Evolutionary conservation across 2,888 invertebrate species (phyloP).

Genomic region (Camponotus fellah): DNA sequence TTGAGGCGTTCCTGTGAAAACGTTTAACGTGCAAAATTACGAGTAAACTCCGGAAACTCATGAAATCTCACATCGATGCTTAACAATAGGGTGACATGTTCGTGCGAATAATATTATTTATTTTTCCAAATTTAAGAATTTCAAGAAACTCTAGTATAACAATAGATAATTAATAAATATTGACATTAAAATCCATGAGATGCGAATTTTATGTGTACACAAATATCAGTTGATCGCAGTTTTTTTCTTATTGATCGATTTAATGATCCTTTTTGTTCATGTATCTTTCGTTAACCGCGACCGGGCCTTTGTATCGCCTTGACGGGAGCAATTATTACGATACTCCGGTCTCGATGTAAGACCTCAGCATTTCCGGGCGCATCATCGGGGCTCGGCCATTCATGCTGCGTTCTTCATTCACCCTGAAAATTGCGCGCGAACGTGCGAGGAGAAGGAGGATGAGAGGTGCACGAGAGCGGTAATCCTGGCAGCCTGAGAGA

Average conservation of each 20-base stretch:
- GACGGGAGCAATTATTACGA: conserved; percentile 26
- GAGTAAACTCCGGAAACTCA: conserved; percentile 46
- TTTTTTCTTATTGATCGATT: neutral
- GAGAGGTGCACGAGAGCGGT: conserved; percentile 6
- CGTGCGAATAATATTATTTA: neutral
- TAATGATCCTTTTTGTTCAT: neutral
- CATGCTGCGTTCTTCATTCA: conserved; percentile 82
- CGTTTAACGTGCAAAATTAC: conserved; percentile 47
- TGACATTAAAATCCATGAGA: neutral
- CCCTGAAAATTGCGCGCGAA: conserved; percentile 78
- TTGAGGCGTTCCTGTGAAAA: conserved; percentile 47
- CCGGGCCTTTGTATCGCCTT: conserved; percentile 28
- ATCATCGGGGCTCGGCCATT: conserved; percentile 77
- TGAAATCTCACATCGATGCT: conserved; percentile 34
- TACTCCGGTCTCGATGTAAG: conserved; percentile 2
- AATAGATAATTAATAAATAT: neutral
- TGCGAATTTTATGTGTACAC: neutral
- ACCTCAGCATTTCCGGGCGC: conserved; percentile 76
- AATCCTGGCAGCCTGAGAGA: conserved; percentile 14
- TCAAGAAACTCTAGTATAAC: neutral
- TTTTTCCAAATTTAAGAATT: neutral
- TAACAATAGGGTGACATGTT: neutral
- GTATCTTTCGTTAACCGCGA: neutral
- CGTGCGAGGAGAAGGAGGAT: conserved; percentile 61
- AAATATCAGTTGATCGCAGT: neutral